Conservation (phyloP, 1,140 invertebrate genomes). For the Hestina assimilis region DNA sequence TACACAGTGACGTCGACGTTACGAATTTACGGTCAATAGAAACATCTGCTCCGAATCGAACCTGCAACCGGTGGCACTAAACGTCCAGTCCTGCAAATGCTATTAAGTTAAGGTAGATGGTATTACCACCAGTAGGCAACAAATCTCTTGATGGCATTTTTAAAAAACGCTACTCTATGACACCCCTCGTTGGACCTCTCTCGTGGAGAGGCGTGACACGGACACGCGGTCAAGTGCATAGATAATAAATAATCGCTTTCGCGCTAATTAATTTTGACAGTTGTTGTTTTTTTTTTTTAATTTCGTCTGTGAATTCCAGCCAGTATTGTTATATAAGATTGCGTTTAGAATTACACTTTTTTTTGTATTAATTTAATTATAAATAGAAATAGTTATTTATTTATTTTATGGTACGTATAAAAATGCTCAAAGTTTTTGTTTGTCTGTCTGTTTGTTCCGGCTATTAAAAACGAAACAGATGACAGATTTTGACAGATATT, state of each 20-base stretch:
- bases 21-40: no score
- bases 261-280: conserved; percentile 10
- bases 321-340: background rate
- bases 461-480: no score
- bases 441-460: no score
- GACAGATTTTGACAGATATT: no score
- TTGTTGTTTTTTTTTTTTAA: conserved; percentile 8
- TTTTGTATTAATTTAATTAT: background rate
- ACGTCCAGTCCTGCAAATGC: no score
- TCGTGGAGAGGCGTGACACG: conserved; percentile 2
- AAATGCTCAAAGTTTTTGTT: no score
- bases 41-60: no score
- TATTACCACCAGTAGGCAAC: background rate
- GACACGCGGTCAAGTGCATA: conserved; percentile 11
- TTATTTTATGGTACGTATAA: background rate
- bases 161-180: background rate
- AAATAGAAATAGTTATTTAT: background rate
- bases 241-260: conserved; percentile 15
- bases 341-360: background rate
- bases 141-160: background rate
- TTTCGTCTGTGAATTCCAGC: background rate
- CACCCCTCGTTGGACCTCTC: background rate
- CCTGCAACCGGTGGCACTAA: no score
- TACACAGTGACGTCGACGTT: no score
- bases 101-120: no score